A percentile compares a stretch with the other conserved stretches of the same genome.
Conservation (phyloP, 2,888 invertebrate genomes). For the Mechanitis messenoides region DNA sequence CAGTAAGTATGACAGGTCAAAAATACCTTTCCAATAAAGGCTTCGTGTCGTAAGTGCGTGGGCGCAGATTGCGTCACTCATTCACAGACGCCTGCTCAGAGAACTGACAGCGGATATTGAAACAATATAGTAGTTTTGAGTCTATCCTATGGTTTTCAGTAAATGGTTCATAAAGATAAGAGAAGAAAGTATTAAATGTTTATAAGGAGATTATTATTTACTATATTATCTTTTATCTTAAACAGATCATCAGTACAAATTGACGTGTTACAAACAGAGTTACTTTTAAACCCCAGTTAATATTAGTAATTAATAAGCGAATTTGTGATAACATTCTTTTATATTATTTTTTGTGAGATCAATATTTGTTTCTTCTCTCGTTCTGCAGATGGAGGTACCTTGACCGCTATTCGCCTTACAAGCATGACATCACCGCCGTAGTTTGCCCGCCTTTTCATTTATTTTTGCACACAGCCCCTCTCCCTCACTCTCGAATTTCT, state of each 20-base stretch:
- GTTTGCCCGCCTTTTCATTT: constrained; percentile 51
- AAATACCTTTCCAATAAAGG: constrained; percentile 41
- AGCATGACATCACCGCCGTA: constrained; percentile 61
- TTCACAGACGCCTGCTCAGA: constrained; percentile 34
- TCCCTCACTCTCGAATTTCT: constrained; percentile 34
- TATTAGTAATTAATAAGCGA: not conserved
- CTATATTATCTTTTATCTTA: no score
- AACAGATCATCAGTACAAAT: no score
- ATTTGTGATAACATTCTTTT: not conserved
- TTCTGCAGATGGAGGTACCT: constrained; percentile 44
- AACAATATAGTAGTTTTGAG: no score
- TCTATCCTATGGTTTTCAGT: no score
- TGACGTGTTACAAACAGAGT: no score
- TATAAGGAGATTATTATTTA: no score
- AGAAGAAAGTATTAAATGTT: no score
- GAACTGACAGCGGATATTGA: not conserved
- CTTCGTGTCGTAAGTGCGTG: constrained; percentile 38
- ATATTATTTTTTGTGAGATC: constrained; percentile 9
- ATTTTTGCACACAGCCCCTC: constrained; percentile 49
- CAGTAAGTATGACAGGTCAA: constrained; percentile 6
- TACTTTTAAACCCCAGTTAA: no score
- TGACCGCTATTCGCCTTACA: constrained; percentile 66
- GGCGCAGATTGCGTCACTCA: constrained; percentile 55
- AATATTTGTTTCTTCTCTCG: constrained; percentile 34
- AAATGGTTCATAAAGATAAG: no score